Percentiles rank a stretch among this genome's conserved stretches.
These are phyloP conservation scores for Drosophila kanekoi DNA, from an alignment of 2,888 invertebrate species.

Conservation along the genomic window DNA sequence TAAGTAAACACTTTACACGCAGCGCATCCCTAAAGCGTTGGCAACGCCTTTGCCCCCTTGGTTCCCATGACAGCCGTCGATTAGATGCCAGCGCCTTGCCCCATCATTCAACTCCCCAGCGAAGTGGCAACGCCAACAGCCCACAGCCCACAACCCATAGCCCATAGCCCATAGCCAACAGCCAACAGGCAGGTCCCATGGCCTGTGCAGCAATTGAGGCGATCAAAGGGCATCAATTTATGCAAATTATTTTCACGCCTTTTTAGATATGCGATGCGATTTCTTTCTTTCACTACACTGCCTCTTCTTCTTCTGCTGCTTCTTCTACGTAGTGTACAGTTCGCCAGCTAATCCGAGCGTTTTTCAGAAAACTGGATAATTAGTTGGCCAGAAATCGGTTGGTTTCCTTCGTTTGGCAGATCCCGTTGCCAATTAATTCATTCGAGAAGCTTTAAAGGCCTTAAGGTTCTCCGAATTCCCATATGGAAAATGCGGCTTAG, in stretches of 20 bases:
- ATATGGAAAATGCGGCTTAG: too few relatives aligned
- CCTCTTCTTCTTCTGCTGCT: background rate
- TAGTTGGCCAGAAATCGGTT: too few relatives aligned
- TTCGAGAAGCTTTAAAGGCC: too few relatives aligned
- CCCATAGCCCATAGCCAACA: background rate
- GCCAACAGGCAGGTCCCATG: background rate
- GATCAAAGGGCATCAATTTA: constrained; percentile 85
- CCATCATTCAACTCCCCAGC: constrained; percentile 21
- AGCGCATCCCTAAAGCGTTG: constrained; percentile 78
- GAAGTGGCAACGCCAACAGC: constrained; percentile 9
- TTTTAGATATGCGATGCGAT: constrained; percentile 84
- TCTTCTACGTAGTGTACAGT: background rate
- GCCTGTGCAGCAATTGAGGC: constrained; percentile 77
- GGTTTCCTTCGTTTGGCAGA: too few relatives aligned
- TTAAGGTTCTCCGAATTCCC: too few relatives aligned
- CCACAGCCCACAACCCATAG: background rate
- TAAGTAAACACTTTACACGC: constrained; percentile 68
- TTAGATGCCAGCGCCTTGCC: constrained; percentile 52
- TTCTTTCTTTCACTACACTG: constrained; percentile 37
- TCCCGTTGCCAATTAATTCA: too few relatives aligned
- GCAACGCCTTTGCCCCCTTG: constrained; percentile 52
- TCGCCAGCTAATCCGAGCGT: background rate
- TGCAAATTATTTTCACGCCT: constrained; percentile 86
- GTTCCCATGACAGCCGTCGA: constrained; percentile 78
- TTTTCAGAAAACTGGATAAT: background rate